Evolutionary conservation across 1,140 invertebrate species (phyloP).

Genomic region (Drosophila ironensis): DNA sequence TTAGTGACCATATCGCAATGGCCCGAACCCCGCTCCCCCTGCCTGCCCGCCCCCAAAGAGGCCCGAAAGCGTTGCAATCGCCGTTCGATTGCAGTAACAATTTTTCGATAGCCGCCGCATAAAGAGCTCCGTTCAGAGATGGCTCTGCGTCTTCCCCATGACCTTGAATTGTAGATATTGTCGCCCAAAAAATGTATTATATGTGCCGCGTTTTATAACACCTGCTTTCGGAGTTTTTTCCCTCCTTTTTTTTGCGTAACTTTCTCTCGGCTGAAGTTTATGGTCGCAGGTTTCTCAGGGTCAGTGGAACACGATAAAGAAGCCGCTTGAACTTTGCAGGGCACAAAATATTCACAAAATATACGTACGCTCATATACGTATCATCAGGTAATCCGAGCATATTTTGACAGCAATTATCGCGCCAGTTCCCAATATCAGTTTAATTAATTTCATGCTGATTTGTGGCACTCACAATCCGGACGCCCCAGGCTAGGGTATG

Average conservation of each 20-base stretch:
- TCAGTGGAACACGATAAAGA: slow-evolving; percentile 53
- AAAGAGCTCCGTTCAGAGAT: slow-evolving; percentile 33
- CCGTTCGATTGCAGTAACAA: slow-evolving; percentile 43
- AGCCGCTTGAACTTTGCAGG: slow-evolving; percentile 43
- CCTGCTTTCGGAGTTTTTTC: slow-evolving; percentile 32
- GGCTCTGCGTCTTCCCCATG: slow-evolving; percentile 57
- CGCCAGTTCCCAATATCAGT: slow-evolving; percentile 35
- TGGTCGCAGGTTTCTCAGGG: slow-evolving; percentile 45
- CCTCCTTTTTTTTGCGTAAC: slow-evolving; percentile 58
- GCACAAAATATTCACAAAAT: slow-evolving; percentile 10
- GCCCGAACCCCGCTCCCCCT: slow-evolving; percentile 28
- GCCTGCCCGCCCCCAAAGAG: not conserved
- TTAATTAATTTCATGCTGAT: slow-evolving; percentile 56
- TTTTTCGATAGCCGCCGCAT: slow-evolving; percentile 28
- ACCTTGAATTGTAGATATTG: slow-evolving; percentile 46
- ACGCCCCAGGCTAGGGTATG: not conserved
- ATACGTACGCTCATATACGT: too few relatives aligned
- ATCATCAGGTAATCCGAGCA: slow-evolving; percentile 13
- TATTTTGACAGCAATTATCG: slow-evolving; percentile 62
- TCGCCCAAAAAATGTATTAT: slow-evolving; percentile 35
- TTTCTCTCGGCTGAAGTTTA: slow-evolving; percentile 58
- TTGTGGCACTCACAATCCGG: slow-evolving; percentile 26
- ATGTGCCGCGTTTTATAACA: slow-evolving; percentile 52
- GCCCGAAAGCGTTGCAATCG: slow-evolving; percentile 6
- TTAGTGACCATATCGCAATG: slow-evolving; percentile 76